Base-by-base conservation (phyloP, 1,140 invertebrate genomes). In the Orussus abietinus region DNA sequence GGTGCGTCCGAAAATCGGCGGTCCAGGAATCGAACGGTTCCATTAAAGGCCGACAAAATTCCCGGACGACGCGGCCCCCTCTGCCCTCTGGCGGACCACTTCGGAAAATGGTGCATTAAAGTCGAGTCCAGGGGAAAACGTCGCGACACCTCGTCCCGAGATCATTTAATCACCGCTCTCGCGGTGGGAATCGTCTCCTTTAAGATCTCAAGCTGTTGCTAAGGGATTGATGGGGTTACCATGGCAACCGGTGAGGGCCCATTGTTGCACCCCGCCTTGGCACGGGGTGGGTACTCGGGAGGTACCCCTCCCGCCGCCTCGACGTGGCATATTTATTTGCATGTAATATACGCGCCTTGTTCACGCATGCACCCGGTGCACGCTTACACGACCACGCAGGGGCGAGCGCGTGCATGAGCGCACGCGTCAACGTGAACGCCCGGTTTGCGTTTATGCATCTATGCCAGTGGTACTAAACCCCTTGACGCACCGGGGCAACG, bases 161-260 rank as follows among this genome's bases (percentile, higher is more conserved):
- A 32, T 32, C 10, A 32, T 32, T 32, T 14, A 14, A 10, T 36
- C 13, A 36, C 15, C 13, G 18, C 10, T 13, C 13, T 6, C 10
- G 18, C 10, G 7, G 5, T 10, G 13, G 11, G 18, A 18, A 20
- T 36, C 12, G 21, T 64, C 70, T 62, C 69, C 70, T 71, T 74
- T 69, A 74, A 73, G 66, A 72, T 57, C 59, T 69, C 65, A 69
- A 71, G 70, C 69, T 70, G 71, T 74, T 72, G 66, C 68, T 65
- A 73, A 71, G 70, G 69, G 67, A 73, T 72, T 69, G 65, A 69
- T 70, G 69, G 70, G 61, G 70, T 72, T 68, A 47, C 69, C 59
- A 71, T 73, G 62, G 57, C 50, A 61, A 74, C 70, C 30, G 46
- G 51, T 51, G 56, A 65, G 58, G 54, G 60, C 67, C 69, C 65